Evolutionary conservation across 1,140 invertebrate genomes (phyloP).

Genomic region (Drosophila pectinifera): DNA sequence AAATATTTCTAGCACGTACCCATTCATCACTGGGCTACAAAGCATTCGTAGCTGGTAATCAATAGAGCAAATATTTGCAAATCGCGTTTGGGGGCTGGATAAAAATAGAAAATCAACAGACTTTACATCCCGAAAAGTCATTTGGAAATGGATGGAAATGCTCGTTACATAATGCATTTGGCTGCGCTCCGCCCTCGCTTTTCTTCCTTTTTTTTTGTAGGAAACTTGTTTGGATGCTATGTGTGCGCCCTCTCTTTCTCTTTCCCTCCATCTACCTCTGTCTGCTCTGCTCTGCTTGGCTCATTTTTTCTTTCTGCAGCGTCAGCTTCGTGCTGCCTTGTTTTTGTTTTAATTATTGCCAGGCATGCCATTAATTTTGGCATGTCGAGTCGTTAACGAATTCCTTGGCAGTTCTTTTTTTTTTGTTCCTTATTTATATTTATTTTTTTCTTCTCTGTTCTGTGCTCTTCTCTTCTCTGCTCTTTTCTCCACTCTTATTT

Average conservation of each 20-base stretch:
- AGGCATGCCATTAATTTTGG: conserved; percentile 84
- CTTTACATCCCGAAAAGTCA: conserved; percentile 37
- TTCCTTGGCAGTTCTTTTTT: conserved; percentile 72
- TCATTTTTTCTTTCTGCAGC: conserved; percentile 23
- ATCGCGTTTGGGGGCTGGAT: conserved; percentile 28
- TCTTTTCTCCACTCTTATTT: conserved; percentile 29
- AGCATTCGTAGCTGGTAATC: conserved; percentile 62
- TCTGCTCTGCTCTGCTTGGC: conserved; percentile 13
- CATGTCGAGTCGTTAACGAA: conserved; percentile 84
- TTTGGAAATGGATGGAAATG: conserved; percentile 34
- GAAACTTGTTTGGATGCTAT: conserved; percentile 53
- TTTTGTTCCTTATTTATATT: conserved; percentile 13
- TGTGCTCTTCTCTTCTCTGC: conserved; percentile 16
- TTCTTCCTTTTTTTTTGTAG: conserved; percentile 10
- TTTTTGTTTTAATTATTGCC: conserved; percentile 84
- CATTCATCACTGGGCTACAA: conserved; percentile 52
- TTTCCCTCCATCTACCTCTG: conserved; percentile 17
- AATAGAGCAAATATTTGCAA: conserved; percentile 77
- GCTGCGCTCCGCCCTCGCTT: conserved; percentile 22
- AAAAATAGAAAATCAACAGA: conserved; percentile 17
- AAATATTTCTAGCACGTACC: conserved; percentile 9
- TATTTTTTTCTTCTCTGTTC: conserved; percentile 26
- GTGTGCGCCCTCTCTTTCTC: conserved; percentile 24
- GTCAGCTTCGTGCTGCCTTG: conserved; percentile 59
- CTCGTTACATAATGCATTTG: conserved; percentile 47